Evolutionary conservation across 2,888 invertebrate species (phyloP).

Genomic region (Heteropelma amictum): DNA sequence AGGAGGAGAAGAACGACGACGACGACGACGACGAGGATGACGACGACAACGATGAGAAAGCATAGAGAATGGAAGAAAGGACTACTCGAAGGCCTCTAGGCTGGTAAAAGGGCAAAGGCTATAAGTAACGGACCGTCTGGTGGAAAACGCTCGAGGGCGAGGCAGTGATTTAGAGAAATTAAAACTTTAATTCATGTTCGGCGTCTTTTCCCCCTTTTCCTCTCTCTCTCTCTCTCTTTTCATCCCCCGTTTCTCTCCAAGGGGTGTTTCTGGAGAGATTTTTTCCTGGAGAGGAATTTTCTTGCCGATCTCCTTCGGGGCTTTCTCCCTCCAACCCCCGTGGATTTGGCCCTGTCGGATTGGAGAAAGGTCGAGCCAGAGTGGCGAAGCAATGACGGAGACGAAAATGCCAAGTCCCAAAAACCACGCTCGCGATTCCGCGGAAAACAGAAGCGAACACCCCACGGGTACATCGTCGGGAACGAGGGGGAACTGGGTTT

Average conservation of each 20-base stretch:
- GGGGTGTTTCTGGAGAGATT: constrained; percentile 37
- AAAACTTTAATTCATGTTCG: constrained; percentile 78
- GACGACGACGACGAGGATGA: constrained; percentile 35
- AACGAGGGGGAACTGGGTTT: constrained; percentile 38
- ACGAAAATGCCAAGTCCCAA: constrained; percentile 35
- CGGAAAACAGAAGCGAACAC: constrained; percentile 53
- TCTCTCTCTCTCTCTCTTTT: constrained; percentile 49
- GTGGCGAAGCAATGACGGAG: constrained; percentile 27
- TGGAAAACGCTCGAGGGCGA: constrained; percentile 74
- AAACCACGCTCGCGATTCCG: constrained; percentile 27
- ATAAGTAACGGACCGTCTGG: constrained; percentile 77
- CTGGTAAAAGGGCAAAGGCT: constrained; percentile 74
- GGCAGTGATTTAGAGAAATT: constrained; percentile 78
- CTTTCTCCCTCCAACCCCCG: constrained; percentile 50
- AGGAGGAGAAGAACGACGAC: constrained; percentile 6
- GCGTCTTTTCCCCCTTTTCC: constrained; percentile 56
- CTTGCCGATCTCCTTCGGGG: constrained; percentile 57
- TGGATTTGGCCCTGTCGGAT: constrained; percentile 31
- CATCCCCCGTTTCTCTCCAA: constrained; percentile 47
- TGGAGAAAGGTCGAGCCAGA: constrained; percentile 60
- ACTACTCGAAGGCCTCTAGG: constrained; percentile 51
- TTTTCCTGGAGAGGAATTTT: constrained; percentile 42
- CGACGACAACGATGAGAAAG: constrained; percentile 46
- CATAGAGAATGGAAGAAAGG: constrained; percentile 48
- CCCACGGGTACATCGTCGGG: constrained; percentile 67